Conservation (phyloP, 1,140 invertebrate genomes). For the Ptiloglossa arizonensis region DNA sequence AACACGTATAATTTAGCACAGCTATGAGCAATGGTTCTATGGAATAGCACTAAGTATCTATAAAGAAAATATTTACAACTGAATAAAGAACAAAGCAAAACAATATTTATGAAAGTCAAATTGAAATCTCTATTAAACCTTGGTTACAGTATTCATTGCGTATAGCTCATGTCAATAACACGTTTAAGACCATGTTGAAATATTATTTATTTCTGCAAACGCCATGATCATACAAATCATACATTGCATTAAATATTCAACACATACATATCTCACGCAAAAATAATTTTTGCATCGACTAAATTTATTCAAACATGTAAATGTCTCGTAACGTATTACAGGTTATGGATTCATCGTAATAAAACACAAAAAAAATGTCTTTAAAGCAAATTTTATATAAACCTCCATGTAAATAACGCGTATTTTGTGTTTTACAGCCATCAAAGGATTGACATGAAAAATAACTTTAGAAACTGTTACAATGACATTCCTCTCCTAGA, state of each 20-base stretch:
- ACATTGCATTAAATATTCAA: background rate
- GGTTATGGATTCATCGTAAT: conserved; percentile 20
- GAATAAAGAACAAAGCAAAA: background rate
- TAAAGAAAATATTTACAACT: conserved; percentile 56
- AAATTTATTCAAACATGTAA: background rate
- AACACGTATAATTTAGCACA: conserved; percentile 72
- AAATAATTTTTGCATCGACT: background rate
- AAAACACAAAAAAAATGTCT: background rate
- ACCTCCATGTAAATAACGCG: background rate
- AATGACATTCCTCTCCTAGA: background rate
- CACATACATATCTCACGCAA: background rate
- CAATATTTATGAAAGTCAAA: background rate
- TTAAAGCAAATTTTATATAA: background rate
- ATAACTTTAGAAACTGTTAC: background rate
- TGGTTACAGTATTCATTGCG: background rate
- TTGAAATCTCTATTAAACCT: background rate
- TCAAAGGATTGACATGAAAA: background rate
- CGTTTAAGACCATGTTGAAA: background rate
- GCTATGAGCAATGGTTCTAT: conserved; percentile 75
- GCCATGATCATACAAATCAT: background rate
- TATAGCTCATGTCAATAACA: background rate
- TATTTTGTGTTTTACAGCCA: background rate
- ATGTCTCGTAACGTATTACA: background rate
- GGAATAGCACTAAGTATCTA: conserved; percentile 77
- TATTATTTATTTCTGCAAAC: too few relatives aligned